Evolutionary conservation across 1,140 invertebrate genomes (phyloP), one percentile per base, ranked within the genome.

Genomic region (Pentalonia nigronervosa): DNA sequence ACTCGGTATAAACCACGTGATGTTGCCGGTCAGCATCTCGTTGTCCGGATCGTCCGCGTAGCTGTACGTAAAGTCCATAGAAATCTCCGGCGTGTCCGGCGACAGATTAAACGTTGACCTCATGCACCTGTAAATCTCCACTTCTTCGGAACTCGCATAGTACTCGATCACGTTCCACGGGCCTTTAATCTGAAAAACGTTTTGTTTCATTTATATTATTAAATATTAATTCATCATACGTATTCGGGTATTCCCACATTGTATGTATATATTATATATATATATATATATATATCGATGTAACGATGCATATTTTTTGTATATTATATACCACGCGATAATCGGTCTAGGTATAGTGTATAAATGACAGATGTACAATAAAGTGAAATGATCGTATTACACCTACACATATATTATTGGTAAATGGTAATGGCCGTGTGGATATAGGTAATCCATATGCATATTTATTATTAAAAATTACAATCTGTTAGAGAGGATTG

Each of bases 11-110:
- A 96, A 96, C 97, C 97, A 98, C 0, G 98, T 98, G 91, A 98
- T 98, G 94, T 98, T 98, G 1, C 98, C 98, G 25, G 97, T 95
- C 11, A 98, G 96, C 93, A 96, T 96, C 95, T 98, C 97, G 47
- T 97, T 97, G 17, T 97, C 95, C 1, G 98, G 98, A 95, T 98
- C 97, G 94, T 98, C 97, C 0, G 96, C 97, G 94, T 97, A 98
- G 91, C 97, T 97, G 94, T 98, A 98, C 17, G 97, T 98, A 95
- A 98, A 98, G 95, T 98, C 97, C 97, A 98, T 98, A 7, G 97
- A 97, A 83, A 97, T 96, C 94, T 96, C 96, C 67, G 95, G 94
- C 34, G 94, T 94, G 45, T 94, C 94, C 4, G 94, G 89, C 4
- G 96, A 96, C 93, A 97, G 96, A 8, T 96, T 97, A 90, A 98